These are phyloP conservation scores for Odontophorus gujanensis DNA, from an alignment of 2,113 vertebrate species.

Conservation along the genomic window DNA sequence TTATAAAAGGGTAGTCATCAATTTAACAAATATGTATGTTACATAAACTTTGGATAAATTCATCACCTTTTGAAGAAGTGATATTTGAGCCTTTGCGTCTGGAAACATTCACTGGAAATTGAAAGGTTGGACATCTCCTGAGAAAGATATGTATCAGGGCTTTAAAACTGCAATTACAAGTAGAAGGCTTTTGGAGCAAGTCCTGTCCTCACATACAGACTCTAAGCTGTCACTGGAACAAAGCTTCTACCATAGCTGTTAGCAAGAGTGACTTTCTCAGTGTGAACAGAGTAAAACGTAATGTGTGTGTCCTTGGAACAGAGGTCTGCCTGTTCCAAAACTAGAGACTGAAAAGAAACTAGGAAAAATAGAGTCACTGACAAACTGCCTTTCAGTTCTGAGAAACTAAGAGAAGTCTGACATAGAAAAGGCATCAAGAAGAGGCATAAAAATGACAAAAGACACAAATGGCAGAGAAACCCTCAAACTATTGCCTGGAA, in stretches of 20 bases:
- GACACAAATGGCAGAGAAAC: not conserved
- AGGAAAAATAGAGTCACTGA: not conserved
- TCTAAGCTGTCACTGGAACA: not conserved
- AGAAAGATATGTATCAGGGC: not conserved
- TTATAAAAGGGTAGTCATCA: not conserved
- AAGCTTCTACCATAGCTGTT: not conserved
- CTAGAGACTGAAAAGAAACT: not conserved
- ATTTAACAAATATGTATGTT: not conserved
- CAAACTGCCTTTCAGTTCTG: not conserved
- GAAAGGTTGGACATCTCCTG: not conserved
- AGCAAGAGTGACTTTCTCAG: not conserved
- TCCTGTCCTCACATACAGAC: not conserved
- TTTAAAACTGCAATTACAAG: not conserved
- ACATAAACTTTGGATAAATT: not conserved
- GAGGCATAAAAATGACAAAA: not conserved
- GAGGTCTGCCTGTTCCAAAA: not conserved
- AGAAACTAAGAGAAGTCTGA: not conserved
- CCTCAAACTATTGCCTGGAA: not conserved
- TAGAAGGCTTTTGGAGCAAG: not conserved
- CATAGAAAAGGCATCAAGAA: not conserved
- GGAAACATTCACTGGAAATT: not conserved
- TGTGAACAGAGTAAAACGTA: not conserved
- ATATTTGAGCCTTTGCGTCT: not conserved
- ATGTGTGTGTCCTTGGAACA: not conserved
- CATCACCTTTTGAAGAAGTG: not conserved